These are phyloP conservation scores for Caloenas nicobarica DNA, from an alignment of 2,113 vertebrate species.

Conservation along the genomic window DNA sequence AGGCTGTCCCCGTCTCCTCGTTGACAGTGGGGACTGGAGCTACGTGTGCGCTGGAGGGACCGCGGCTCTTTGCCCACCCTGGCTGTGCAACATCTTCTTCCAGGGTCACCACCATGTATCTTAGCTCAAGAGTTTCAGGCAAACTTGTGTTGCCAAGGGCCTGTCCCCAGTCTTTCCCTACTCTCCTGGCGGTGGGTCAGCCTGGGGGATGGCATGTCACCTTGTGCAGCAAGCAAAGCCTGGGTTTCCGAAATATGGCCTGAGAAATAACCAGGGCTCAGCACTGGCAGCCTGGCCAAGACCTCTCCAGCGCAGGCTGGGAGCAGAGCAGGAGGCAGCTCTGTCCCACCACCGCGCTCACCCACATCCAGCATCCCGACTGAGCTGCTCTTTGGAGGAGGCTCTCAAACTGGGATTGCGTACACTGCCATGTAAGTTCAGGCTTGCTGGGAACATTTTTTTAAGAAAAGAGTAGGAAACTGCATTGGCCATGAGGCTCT, in stretches of 20 bases:
- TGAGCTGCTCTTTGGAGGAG: background rate
- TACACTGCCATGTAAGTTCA: rapidly evolving
- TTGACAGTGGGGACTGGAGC: rapidly evolving
- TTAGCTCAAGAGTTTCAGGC: background rate
- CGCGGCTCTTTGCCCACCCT: rapidly evolving
- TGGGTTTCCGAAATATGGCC: rapidly evolving
- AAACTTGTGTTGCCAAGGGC: background rate
- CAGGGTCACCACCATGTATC: rapidly evolving
- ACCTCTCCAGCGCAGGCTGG: background rate
- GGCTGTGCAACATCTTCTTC: background rate
- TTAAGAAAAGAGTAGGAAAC: background rate
- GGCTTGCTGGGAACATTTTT: background rate
- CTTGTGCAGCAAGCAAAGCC: background rate
- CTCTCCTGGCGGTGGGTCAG: background rate
- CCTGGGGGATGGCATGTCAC: background rate
- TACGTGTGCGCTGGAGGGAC: background rate
- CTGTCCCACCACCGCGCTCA: background rate
- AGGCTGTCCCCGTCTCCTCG: background rate
- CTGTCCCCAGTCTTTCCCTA: background rate
- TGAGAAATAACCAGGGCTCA: background rate
- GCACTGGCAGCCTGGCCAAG: background rate
- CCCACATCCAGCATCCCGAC: background rate
- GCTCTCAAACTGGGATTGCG: background rate
- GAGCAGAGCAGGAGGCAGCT: background rate
- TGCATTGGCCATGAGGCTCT: background rate